These are phyloP conservation scores for Kryphioiulus occultus DNA, from an alignment of 2,888 invertebrate genomes.

Conservation along the genomic window DNA sequence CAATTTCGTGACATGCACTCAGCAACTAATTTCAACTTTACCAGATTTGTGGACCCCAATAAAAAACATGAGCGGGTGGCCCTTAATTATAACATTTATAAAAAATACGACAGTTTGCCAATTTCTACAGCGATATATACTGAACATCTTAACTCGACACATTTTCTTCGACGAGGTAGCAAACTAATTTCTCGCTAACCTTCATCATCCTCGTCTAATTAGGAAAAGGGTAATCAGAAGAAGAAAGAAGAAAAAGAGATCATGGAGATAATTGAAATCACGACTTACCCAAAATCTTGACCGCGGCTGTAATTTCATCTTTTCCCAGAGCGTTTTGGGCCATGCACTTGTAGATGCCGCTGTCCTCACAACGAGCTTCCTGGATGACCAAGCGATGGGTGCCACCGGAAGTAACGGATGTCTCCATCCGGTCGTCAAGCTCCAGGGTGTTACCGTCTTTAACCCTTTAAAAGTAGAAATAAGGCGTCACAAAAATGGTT, in stretches of 20 bases:
- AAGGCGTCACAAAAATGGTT: too few species aligned
- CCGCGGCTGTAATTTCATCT: constrained; percentile 77
- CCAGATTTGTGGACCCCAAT: not conserved
- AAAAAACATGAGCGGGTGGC: not conserved
- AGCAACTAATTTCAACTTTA: not conserved
- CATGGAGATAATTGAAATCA: not conserved
- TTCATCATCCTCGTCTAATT: constrained; percentile 37
- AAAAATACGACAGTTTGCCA: not conserved
- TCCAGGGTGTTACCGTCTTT: constrained; percentile 71
- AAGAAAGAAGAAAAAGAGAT: not conserved
- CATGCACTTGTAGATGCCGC: constrained; percentile 77
- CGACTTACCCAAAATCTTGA: constrained; percentile 72
- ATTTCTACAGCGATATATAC: constrained; percentile 14
- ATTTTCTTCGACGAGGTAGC: constrained; percentile 33
- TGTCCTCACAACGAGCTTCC: constrained; percentile 73
- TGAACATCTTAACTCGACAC: not conserved
- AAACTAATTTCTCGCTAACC: constrained; percentile 27
- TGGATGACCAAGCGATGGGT: constrained; percentile 74
- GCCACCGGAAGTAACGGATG: constrained; percentile 76
- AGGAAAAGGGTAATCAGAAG: constrained; percentile 24
- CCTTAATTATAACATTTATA: too few species aligned
- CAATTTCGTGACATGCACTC: not conserved
- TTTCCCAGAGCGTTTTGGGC: constrained; percentile 77
- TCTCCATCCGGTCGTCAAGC: constrained; percentile 70
- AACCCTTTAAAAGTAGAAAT: constrained; percentile 59